phyloP scores from a whole-genome alignment of 2,797 vertebrate genomes.

The Odontamblyopus rebecca region DNA sequence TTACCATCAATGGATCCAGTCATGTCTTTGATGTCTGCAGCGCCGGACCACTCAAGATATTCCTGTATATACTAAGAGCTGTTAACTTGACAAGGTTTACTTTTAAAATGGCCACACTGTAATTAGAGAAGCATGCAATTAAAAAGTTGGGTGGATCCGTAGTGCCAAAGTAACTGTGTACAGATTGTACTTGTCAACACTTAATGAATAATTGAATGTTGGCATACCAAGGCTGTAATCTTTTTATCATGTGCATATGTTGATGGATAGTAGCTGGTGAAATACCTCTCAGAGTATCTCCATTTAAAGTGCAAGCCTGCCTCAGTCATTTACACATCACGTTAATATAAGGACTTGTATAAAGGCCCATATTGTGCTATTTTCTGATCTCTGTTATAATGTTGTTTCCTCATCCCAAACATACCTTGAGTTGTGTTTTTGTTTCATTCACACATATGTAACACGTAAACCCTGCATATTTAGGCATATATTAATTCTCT shows the following conservation, averaged over 20 bases:
- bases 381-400: no score
- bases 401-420: no score
- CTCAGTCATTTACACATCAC: not conserved
- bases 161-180: not conserved
- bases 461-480: no score
- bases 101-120: conserved; percentile 41
- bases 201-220: conserved; percentile 4
- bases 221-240: not conserved
- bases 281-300: not conserved
- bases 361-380: no score
- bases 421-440: no score
- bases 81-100: conserved; percentile 45
- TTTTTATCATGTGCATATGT: not conserved
- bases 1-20: conserved; percentile 40
- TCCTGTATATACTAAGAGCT: conserved; percentile 29
- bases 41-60: conserved; percentile 16
- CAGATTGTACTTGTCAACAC: conserved; percentile 16
- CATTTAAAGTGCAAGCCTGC: not conserved
- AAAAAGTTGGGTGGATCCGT: conserved; percentile 12
- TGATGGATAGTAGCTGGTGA: not conserved
- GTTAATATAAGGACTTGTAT: not conserved
- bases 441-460: no score
- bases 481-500: no score
- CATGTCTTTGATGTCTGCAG: conserved; percentile 60
- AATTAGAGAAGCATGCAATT: conserved; percentile 22